Conservation (phyloP, 2,888 invertebrate species). For the Psococerastis gibbosa region DNA sequence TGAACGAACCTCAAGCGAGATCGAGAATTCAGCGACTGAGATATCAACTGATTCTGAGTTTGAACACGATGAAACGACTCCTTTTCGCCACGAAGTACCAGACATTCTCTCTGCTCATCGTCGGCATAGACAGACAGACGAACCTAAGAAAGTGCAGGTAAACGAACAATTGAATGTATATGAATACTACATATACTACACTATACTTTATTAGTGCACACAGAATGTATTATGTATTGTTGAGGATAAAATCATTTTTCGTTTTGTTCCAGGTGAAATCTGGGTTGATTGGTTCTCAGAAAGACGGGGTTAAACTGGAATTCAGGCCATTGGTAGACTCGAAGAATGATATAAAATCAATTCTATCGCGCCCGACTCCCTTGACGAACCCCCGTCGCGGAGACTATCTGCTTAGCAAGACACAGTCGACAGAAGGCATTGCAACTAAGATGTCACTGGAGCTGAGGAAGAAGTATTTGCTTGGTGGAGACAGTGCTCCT, state of each 20-base stretch:
- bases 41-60: conserved; percentile 87
- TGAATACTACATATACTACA: no score
- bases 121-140: conserved; percentile 15
- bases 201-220: no score
- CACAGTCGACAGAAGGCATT: conserved; percentile 71
- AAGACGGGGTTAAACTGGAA: conserved; percentile 25
- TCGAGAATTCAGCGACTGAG: conserved; percentile 73
- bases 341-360: conserved; percentile 19
- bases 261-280: conserved; percentile 12
- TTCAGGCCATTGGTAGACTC: conserved; percentile 25
- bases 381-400: conserved; percentile 39
- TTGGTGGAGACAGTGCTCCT: conserved; percentile 46
- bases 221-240: no score
- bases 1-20: conserved; percentile 40
- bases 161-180: no score
- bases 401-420: conserved; percentile 62
- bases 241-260: no score
- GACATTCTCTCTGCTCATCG: conserved; percentile 51
- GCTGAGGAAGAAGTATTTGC: conserved; percentile 64
- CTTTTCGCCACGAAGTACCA: conserved; percentile 48
- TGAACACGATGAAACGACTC: conserved; percentile 52
- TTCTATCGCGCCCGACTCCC: conserved; percentile 24
- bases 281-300: background rate
- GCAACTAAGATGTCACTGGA: conserved; percentile 75
- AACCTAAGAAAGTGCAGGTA: conserved; percentile 20